Percentiles rank a stretch among this genome's conserved stretches.
phyloP scores from a whole-genome alignment of 2,888 invertebrate species.

The Andrena hattorfiana region DNA sequence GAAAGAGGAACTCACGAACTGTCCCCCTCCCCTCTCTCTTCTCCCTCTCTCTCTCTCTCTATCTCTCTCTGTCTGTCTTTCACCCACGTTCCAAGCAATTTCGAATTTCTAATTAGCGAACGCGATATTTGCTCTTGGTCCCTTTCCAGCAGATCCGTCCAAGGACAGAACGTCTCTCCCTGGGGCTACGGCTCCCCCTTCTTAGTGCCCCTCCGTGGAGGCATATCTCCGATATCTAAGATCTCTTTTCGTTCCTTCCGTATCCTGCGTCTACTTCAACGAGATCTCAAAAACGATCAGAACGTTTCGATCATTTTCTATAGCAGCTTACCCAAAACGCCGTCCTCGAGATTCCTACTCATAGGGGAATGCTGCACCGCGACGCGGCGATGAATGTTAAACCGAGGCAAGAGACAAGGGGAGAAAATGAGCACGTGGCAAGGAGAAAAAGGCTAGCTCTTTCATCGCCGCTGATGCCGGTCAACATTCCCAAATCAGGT shows the following conservation, averaged over 20 bases:
- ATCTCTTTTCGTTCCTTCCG: background rate
- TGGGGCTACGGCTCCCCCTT: background rate
- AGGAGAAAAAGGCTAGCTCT: conserved; percentile 44
- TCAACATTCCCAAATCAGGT: conserved; percentile 78
- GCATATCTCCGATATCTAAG: background rate
- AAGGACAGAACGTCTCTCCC: background rate
- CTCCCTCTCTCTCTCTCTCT: background rate
- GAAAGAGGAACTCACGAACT: conserved; percentile 42
- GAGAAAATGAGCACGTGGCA: conserved; percentile 20
- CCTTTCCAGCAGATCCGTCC: background rate
- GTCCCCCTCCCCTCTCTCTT: background rate
- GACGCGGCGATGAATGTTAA: conserved; percentile 11
- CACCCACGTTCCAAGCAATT: conserved; percentile 1
- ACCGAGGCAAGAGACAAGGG: conserved; percentile 32
- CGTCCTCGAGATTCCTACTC: background rate
- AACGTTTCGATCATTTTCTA: background rate
- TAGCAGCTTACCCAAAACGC: background rate
- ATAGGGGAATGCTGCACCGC: background rate
- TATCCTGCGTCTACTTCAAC: background rate
- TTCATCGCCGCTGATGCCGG: conserved; percentile 59
- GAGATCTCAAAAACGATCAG: background rate
- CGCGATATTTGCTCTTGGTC: background rate
- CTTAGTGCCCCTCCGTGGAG: background rate
- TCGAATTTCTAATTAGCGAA: conserved; percentile 28
- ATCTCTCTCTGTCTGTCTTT: background rate